These are phyloP conservation scores for Eilema sororculum DNA, from an alignment of 2,888 invertebrate genomes.

Conservation along the genomic window DNA sequence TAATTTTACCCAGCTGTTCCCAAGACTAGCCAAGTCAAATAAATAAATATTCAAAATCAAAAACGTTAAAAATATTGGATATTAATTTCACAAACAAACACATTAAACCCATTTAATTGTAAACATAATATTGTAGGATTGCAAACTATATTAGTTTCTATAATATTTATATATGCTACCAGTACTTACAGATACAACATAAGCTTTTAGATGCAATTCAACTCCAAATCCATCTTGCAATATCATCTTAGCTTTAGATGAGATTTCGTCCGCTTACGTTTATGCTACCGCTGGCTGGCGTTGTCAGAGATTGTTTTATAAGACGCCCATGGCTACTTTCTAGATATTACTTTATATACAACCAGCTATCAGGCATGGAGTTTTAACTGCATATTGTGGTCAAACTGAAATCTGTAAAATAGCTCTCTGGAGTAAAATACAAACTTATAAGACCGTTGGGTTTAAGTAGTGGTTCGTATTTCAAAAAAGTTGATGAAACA, in stretches of 20 bases:
- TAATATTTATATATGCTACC: not conserved
- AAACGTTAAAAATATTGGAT: no score
- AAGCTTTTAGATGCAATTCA: not conserved
- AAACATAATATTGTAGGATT: not conserved
- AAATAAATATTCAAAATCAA: no score
- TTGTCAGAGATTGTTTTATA: not conserved
- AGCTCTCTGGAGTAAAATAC: constrained; percentile 31
- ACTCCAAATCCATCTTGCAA: not conserved
- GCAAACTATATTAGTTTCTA: not conserved
- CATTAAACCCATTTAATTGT: no score
- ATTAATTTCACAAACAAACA: no score
- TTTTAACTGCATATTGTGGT: constrained; percentile 26
- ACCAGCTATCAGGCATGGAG: constrained; percentile 15
- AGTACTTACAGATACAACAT: not conserved
- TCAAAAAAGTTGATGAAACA: not conserved
- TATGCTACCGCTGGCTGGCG: not conserved
- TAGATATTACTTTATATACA: not conserved
- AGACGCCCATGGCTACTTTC: not conserved
- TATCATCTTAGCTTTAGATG: not conserved
- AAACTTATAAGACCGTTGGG: constrained; percentile 17
- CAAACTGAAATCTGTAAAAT: constrained; percentile 30
- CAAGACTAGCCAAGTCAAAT: no score
- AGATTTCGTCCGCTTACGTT: not conserved
- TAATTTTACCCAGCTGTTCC: no score
- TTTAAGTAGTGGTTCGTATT: constrained; percentile 18